These are phyloP conservation scores for Seriola dumerili DNA, from an alignment of 2,113 vertebrate species.

Conservation along the genomic window DNA sequence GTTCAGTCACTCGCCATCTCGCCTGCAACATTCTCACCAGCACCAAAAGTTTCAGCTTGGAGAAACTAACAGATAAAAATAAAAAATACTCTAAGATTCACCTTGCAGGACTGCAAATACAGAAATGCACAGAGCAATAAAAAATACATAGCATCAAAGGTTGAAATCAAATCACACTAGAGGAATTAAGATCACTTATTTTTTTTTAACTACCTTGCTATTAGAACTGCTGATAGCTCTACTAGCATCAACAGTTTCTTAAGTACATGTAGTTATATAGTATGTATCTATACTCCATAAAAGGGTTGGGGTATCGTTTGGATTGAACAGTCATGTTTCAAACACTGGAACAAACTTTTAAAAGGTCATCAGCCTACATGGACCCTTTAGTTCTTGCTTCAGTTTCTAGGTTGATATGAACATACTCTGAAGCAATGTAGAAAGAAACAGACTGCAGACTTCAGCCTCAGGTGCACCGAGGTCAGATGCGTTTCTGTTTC, in stretches of 20 bases:
- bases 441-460: slow-evolving; percentile 43
- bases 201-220: slow-evolving; percentile 81
- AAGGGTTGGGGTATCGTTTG: slow-evolving; percentile 62
- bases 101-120: slow-evolving; percentile 84
- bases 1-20: slow-evolving; percentile 47
- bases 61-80: slow-evolving; percentile 76
- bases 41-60: slow-evolving; percentile 80
- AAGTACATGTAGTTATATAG: slow-evolving; percentile 86
- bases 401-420: slow-evolving; percentile 63
- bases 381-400: slow-evolving; percentile 73
- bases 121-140: slow-evolving; percentile 85
- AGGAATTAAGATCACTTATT: slow-evolving; percentile 84
- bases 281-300: slow-evolving; percentile 80
- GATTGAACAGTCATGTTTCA: slow-evolving; percentile 79
- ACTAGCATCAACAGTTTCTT: slow-evolving; percentile 79
- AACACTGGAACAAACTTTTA: slow-evolving; percentile 66
- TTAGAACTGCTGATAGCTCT: slow-evolving; percentile 82
- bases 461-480: slow-evolving; percentile 41
- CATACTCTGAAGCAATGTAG: slow-evolving; percentile 61
- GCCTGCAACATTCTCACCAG: slow-evolving; percentile 68
- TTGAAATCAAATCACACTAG: slow-evolving; percentile 82
- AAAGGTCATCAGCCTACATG: slow-evolving; percentile 56
- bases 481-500: slow-evolving; percentile 34
- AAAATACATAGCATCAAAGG: slow-evolving; percentile 84
- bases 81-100: slow-evolving; percentile 82